Evolutionary conservation across 2,888 invertebrate species (phyloP).

Genomic region (Zygaena filipendulae): DNA sequence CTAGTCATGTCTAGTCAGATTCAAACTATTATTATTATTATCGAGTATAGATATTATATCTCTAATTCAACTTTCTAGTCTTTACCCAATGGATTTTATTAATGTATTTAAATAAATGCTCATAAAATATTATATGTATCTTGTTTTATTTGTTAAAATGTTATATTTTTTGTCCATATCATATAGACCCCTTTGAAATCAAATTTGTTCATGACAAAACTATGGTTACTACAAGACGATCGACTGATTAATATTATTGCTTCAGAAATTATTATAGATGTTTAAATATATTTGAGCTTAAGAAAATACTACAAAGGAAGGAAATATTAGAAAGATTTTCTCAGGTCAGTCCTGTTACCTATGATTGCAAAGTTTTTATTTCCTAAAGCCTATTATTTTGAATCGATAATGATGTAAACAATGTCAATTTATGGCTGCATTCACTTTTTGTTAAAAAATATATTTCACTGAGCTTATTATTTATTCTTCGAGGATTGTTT

Average conservation of each 20-base stretch:
- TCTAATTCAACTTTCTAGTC: too few species aligned
- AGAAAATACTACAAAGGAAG: slow-evolving; percentile 19
- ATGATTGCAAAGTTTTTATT: too few species aligned
- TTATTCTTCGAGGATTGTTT: too few species aligned
- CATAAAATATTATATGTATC: slow-evolving; percentile 24
- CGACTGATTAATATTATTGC: slow-evolving; percentile 41
- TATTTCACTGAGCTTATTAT: too few species aligned
- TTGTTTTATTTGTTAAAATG: too few species aligned
- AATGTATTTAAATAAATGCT: slow-evolving; percentile 47
- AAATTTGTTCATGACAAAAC: slow-evolving; percentile 8
- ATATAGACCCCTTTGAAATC: slow-evolving; percentile 16
- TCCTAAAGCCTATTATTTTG: too few species aligned
- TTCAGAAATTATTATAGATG: slow-evolving; percentile 44
- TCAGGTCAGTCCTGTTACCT: slow-evolving; percentile 28
- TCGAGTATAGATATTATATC: too few species aligned
- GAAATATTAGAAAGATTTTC: slow-evolving; percentile 18
- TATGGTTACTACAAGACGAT: slow-evolving; percentile 49
- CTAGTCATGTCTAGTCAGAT: slow-evolving; percentile 59
- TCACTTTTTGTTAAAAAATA: too few species aligned
- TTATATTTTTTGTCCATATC: slow-evolving; percentile 20
- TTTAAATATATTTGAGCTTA: slow-evolving; percentile 43
- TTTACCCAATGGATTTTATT: too few species aligned
- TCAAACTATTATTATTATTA: slow-evolving; percentile 25
- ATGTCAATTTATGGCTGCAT: too few species aligned
- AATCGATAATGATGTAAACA: too few species aligned